Conservation (phyloP, 2,113 vertebrate genomes). For the Mirza zaza region DNA sequence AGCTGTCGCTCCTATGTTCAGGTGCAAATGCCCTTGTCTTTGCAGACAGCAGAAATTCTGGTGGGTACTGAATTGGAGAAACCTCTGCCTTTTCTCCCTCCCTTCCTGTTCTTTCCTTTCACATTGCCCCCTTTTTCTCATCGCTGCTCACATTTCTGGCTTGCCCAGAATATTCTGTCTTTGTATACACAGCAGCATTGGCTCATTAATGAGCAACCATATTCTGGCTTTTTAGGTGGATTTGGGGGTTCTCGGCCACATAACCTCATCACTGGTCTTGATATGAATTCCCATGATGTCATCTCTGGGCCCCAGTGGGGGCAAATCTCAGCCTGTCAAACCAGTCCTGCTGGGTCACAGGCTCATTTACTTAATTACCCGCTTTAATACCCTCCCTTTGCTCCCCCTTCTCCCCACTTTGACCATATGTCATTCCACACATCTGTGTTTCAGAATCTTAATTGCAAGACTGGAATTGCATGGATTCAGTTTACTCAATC, state of each 20-base stretch:
- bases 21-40: not conserved
- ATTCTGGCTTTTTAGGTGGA: not conserved
- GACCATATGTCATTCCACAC: not conserved
- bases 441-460: constrained; percentile 48
- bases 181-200: not conserved
- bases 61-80: not conserved
- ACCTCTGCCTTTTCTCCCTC: not conserved
- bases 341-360: not conserved
- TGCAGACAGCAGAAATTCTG: not conserved
- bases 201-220: not conserved
- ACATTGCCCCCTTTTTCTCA: not conserved
- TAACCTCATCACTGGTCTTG: not conserved
- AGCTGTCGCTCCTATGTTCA: not conserved
- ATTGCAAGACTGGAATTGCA: constrained; percentile 33
- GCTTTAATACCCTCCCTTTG: not conserved
- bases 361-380: constrained; percentile 53
- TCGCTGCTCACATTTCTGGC: not conserved
- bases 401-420: not conserved
- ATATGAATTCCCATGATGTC: constrained; percentile 69
- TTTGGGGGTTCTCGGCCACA: constrained; percentile 1
- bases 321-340: constrained; percentile 56
- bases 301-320: constrained; percentile 9
- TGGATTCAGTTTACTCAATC: constrained; percentile 55
- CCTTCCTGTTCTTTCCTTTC: not conserved
- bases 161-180: not conserved